These are phyloP conservation scores for Meloidogyne chitwoodi DNA, from an alignment of 1,140 invertebrate species.

Conservation along the genomic window DNA sequence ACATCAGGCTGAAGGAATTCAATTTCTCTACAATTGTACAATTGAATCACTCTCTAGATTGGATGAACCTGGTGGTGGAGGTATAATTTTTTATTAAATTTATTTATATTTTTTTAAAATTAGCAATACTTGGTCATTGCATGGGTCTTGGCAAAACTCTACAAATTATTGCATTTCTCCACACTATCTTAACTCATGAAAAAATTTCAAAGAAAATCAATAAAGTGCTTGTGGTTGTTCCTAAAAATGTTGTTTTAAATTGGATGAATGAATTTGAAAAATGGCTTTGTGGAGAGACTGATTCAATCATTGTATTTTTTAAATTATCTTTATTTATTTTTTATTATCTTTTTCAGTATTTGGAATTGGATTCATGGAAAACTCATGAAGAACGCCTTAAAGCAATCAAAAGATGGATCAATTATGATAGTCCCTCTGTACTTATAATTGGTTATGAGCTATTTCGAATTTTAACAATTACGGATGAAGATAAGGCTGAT, in stretches of 20 bases:
- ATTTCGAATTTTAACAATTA: conserved; percentile 71
- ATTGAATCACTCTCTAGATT: conserved; percentile 79
- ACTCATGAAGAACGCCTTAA: conserved; percentile 70
- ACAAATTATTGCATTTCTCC: conserved; percentile 77
- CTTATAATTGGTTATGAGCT: conserved; percentile 92
- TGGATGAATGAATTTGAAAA: conserved; percentile 87
- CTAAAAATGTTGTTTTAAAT: conserved; percentile 87
- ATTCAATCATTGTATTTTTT: not conserved
- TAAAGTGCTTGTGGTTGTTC: conserved; percentile 82
- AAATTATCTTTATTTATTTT: not conserved
- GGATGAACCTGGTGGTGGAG: conserved; percentile 72
- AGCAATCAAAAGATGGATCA: conserved; percentile 74
- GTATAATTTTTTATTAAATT: conserved; percentile 60
- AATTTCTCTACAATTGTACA: conserved; percentile 94
- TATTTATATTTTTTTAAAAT: conserved; percentile 54
- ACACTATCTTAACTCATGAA: conserved; percentile 75
- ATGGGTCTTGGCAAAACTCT: conserved; percentile 71
- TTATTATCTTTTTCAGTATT: conserved; percentile 25
- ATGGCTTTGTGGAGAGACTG: conserved; percentile 47
- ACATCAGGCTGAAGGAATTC: conserved; percentile 77
- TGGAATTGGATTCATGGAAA: conserved; percentile 45
- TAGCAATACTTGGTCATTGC: conserved; percentile 80
- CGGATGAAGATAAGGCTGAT: conserved; percentile 34
- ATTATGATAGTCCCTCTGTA: conserved; percentile 72
- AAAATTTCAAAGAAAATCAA: conserved; percentile 68